phyloP scores from a whole-genome alignment of 2,888 invertebrate genomes.

The Drosophila yooni region DNA sequence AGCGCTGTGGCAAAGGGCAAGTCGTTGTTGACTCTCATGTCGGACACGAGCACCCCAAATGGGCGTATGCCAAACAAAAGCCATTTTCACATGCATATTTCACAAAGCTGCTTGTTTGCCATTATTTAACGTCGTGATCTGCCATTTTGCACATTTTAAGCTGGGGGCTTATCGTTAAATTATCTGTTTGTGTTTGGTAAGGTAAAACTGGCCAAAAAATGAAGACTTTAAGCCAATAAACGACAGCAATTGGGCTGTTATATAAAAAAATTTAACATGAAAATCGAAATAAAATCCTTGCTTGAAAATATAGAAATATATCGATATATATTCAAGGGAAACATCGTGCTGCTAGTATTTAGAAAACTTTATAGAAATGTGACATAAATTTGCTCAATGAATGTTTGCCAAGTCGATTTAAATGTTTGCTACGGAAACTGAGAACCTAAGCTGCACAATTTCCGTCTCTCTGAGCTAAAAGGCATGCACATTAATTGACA shows the following conservation, averaged over 20 bases:
- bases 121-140: not conserved
- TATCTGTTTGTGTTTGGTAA: not conserved
- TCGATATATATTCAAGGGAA: not conserved
- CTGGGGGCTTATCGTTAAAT: not conserved
- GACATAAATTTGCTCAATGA: not conserved
- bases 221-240: not conserved
- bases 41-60: not conserved
- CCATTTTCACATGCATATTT: slow-evolving; percentile 11
- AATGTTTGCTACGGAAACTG: not conserved
- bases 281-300: too few species aligned
- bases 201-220: not conserved
- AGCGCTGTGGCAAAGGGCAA: slow-evolving; percentile 19
- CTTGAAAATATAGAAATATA: not conserved
- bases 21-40: not conserved
- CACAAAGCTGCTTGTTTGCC: slow-evolving; percentile 2
- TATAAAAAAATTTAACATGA: too few species aligned
- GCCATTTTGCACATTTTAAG: slow-evolving; percentile 5
- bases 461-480: slow-evolving; percentile 12
- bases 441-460: not conserved
- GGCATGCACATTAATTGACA: slow-evolving; percentile 41
- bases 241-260: not conserved
- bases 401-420: not conserved
- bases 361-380: not conserved
- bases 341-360: not conserved
- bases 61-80: not conserved